phyloP scores from a whole-genome alignment of 2,888 invertebrate species.

The Anthophora plumipes region DNA sequence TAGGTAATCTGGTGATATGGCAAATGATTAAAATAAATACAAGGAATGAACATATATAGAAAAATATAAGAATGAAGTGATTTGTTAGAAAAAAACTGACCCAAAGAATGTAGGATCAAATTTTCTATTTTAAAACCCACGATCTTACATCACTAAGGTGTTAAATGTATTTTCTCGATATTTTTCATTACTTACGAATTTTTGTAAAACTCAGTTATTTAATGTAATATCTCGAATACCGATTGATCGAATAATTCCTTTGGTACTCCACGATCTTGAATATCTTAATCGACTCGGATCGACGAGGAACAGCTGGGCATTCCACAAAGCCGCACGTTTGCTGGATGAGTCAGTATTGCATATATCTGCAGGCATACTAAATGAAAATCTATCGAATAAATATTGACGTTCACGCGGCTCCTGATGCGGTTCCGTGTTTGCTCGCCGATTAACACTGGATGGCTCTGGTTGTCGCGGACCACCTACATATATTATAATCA shows the following conservation, averaged over 20 bases:
- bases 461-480: constrained; percentile 37
- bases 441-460: constrained; percentile 43
- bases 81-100: too few species aligned
- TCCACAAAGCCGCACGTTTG: constrained; percentile 23
- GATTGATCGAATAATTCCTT: background rate
- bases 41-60: too few species aligned
- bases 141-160: too few species aligned
- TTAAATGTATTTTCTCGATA: too few species aligned
- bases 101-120: background rate
- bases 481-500: constrained; percentile 34
- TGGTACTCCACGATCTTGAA: background rate
- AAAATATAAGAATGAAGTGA: too few species aligned
- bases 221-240: background rate
- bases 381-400: constrained; percentile 51
- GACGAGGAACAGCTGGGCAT: background rate
- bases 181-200: too few species aligned
- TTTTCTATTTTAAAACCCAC: too few species aligned
- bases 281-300: constrained; percentile 1
- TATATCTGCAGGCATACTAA: constrained; percentile 39
- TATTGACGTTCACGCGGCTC: constrained; percentile 46
- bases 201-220: background rate
- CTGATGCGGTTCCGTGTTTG: constrained; percentile 26
- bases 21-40: too few species aligned
- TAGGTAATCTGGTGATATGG: too few species aligned
- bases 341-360: constrained; percentile 11